Base-by-base conservation (phyloP, 1,140 invertebrate genomes). In the Drosophila santomea region DNA sequence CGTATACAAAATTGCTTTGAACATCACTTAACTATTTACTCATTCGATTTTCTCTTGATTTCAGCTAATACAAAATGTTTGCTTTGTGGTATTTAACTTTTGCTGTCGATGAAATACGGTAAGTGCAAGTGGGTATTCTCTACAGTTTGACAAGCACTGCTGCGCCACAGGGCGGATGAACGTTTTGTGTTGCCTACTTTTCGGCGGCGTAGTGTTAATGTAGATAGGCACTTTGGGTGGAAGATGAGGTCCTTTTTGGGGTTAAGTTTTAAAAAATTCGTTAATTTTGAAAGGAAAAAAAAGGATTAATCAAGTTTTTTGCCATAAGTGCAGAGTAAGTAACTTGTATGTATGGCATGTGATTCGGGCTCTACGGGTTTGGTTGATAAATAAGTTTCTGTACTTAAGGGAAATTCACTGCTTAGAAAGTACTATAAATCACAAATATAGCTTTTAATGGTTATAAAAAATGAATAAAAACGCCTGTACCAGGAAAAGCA, bases 21-120 rank as follows among this genome's bases (percentile, higher is more conserved):
- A 48, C 51, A 44, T 58, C 32, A 43, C 20, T 44, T 3, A 56
- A 32, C 61, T 8, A 58, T 52, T 43, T 32, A 43, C 25, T 63
- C 17, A 50, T 64, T 52, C 48, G 17, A 48, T 75, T 38, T 55
- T 57, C 62, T 47, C 50, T 47, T 45, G 62, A 75, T 78, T 84
- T 57, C 66, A 80, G 76, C 74, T 78, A 48, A 47, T 68, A 67
- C 48, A 82, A 74, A 71, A 92, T 92, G 91, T 92, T 92, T 64
- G 91, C 91, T 51, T 74, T 92, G 71, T 92, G 91, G 91, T 92
- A 92, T 63, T 63, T 92, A 60, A 91, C 91, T 28, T 90, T 92
- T 58, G 91, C 91, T 35, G 79, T 92, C 52, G 91, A 92, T 43
- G 91, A 92, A 88, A 81, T 91, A 72, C 79, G 91, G 91, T 92